These are phyloP conservation scores for Caenorhabditis brenneri DNA, from an alignment of 1,140 invertebrate genomes.

Conservation along the genomic window DNA sequence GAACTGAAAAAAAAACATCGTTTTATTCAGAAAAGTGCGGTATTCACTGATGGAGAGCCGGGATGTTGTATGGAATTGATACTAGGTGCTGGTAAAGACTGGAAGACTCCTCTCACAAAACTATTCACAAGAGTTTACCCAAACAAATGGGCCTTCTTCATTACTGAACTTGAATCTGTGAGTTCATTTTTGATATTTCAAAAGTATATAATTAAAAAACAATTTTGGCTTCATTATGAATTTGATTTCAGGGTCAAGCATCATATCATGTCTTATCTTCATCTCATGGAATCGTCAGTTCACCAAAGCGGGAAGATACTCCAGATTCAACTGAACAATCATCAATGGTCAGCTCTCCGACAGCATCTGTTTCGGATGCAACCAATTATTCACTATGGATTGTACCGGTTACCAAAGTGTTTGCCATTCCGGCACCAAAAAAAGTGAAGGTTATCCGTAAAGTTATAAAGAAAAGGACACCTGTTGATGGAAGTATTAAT, in stretches of 20 bases:
- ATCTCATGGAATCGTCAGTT: constrained; percentile 7
- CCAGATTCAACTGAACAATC: constrained; percentile 48
- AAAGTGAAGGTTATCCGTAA: constrained; percentile 47
- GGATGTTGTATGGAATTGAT: constrained; percentile 48
- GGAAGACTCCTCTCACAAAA: constrained; percentile 44
- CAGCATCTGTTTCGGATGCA: constrained; percentile 42
- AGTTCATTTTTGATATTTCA: background rate
- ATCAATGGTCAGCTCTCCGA: constrained; percentile 45
- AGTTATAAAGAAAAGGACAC: constrained; percentile 45
- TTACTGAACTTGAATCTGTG: constrained; percentile 44
- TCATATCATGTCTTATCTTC: constrained; percentile 45
- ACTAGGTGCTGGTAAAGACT: constrained; percentile 46
- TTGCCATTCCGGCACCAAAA: constrained; percentile 50
- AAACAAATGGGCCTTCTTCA: constrained; percentile 50
- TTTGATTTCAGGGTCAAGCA: constrained; percentile 35
- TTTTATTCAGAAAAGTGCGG: constrained; percentile 47
- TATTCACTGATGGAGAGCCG: constrained; percentile 48
- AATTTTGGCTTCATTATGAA: no score
- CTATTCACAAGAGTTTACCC: constrained; percentile 45
- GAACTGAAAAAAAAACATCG: background rate
- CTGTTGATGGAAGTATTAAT: constrained; percentile 9
- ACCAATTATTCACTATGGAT: constrained; percentile 47
- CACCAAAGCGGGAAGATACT: constrained; percentile 44
- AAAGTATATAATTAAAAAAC: no score
- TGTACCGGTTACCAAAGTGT: constrained; percentile 47